Conservation (phyloP, 1,140 invertebrate species). For the Drosophila arawakana region DNA sequence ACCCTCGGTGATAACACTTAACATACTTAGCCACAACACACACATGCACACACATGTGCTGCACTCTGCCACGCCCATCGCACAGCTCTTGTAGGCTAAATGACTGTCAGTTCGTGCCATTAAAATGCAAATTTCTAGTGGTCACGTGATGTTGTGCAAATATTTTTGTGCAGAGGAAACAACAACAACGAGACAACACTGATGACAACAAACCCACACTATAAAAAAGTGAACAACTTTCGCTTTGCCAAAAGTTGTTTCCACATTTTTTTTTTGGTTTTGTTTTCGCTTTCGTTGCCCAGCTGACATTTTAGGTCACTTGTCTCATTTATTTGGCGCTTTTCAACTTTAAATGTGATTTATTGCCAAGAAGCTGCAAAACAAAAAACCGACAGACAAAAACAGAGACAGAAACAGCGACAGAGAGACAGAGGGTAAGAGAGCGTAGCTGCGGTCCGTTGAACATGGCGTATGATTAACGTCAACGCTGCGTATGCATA, state of each 20-base stretch:
- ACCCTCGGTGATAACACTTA: constrained; percentile 74
- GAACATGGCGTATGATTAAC: constrained; percentile 82
- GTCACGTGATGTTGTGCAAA: constrained; percentile 68
- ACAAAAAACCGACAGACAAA: constrained; percentile 3
- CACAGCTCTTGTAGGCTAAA: constrained; percentile 36
- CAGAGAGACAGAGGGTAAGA: not conserved
- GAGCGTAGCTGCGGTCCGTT: constrained; percentile 60
- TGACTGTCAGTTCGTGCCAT: constrained; percentile 56
- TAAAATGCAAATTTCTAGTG: constrained; percentile 81
- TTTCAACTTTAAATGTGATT: constrained; percentile 72
- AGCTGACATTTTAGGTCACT: constrained; percentile 78
- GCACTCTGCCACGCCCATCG: constrained; percentile 26
- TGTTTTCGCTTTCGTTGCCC: constrained; percentile 59
- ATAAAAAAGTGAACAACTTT: constrained; percentile 53
- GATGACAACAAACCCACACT: constrained; percentile 5
- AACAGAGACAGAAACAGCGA: not conserved
- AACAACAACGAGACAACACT: constrained; percentile 33
- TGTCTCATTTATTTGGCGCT: constrained; percentile 74
- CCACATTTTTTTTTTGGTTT: constrained; percentile 36
- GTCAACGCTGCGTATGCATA: constrained; percentile 74
- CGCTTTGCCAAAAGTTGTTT: constrained; percentile 42
- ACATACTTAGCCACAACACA: constrained; percentile 65
- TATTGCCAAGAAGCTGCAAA: constrained; percentile 58
- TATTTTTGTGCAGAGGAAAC: constrained; percentile 44
- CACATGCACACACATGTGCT: constrained; percentile 47